Conservation (phyloP, 2,113 vertebrate species). For the mouse (Mus musculus) region DNA sequence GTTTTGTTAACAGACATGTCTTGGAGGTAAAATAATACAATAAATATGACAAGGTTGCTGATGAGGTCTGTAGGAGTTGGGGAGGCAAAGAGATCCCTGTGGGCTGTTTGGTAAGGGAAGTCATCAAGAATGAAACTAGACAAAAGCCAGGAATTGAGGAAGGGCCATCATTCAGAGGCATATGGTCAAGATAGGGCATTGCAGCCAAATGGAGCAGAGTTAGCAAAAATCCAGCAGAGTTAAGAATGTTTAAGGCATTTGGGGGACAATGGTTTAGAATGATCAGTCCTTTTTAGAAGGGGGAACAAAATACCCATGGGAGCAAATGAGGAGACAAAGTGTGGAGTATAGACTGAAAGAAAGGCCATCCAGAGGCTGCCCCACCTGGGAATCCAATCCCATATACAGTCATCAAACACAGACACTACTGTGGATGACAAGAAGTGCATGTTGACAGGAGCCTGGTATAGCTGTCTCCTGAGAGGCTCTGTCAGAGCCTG, state of each 20-base stretch:
- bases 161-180: neutral
- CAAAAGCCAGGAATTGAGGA: neutral
- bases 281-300: too few relatives aligned
- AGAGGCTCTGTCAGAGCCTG: too few relatives aligned
- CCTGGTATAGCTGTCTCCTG: too few relatives aligned
- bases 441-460: too few relatives aligned
- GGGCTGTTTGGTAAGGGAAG: neutral
- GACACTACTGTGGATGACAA: too few relatives aligned
- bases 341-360: too few relatives aligned
- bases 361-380: too few relatives aligned
- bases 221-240: neutral
- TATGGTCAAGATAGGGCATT: neutral
- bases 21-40: conserved; percentile 23
- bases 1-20: neutral
- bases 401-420: too few relatives aligned
- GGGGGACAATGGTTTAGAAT: neutral
- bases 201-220: neutral
- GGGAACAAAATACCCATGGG: too few relatives aligned
- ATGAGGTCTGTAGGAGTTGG: neutral
- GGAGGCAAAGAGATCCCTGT: neutral
- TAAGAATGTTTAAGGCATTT: neutral
- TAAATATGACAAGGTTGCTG: conserved; percentile 52
- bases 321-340: too few relatives aligned
- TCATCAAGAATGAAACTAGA: conserved; percentile 41
- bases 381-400: too few relatives aligned